phyloP scores from a whole-genome alignment of 2,888 invertebrate genomes.

The Pyralis farinalis region DNA sequence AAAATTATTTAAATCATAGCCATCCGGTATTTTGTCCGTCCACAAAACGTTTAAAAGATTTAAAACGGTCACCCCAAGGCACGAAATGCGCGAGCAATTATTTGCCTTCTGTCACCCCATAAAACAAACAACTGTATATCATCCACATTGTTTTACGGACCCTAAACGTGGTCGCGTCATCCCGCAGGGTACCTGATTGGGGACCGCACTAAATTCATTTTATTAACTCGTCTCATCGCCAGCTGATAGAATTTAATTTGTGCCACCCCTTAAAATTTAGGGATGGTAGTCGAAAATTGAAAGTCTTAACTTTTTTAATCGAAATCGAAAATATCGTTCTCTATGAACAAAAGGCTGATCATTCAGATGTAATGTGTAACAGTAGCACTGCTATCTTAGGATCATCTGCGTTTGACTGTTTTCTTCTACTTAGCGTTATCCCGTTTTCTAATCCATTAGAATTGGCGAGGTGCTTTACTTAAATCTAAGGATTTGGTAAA shows the following conservation, averaged over 20 bases:
- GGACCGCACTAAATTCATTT: slow-evolving; percentile 68
- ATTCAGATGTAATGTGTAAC: no score
- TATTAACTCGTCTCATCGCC: slow-evolving; percentile 79
- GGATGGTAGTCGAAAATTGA: slow-evolving; percentile 33
- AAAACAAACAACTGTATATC: slow-evolving; percentile 66
- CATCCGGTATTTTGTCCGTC: neutral
- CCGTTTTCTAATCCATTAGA: no score
- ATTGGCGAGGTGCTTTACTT: no score
- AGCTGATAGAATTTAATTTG: slow-evolving; percentile 77
- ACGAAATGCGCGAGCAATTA: slow-evolving; percentile 56
- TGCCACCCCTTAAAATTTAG: slow-evolving; percentile 50
- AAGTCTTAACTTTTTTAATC: neutral
- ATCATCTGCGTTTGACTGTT: no score
- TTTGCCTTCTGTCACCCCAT: slow-evolving; percentile 62
- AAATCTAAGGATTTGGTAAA: no score
- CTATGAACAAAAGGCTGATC: no score
- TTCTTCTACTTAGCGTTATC: no score
- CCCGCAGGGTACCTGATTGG: slow-evolving; percentile 54
- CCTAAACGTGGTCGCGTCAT: slow-evolving; percentile 36
- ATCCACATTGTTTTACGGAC: slow-evolving; percentile 63
- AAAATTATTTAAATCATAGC: neutral
- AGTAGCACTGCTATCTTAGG: no score
- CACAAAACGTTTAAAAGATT: slow-evolving; percentile 26
- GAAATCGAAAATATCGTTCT: no score
- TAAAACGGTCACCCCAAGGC: slow-evolving; percentile 39